Base-by-base conservation (phyloP, 2,113 vertebrate species). In the Sialia sialis region DNA sequence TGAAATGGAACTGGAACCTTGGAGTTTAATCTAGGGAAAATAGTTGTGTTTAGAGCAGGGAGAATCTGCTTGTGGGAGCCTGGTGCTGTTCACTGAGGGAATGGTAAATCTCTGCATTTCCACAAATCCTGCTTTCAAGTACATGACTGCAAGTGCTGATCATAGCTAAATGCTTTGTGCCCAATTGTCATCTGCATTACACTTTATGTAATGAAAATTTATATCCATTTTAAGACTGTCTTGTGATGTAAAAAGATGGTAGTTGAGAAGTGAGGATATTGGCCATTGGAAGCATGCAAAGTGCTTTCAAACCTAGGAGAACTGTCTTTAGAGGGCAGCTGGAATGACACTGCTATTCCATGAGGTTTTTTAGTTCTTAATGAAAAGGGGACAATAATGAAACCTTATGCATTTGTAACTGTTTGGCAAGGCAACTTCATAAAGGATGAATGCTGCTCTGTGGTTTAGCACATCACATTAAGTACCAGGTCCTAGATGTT, bases 21-120 rank as follows among this genome's bases (percentile, higher is more conserved):
- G 6, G 43, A 87, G 7, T 9, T 70, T 58, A 25, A 59, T 15
- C 46, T 84, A 72, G 22, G 25, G 30, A 73, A 69, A 84, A 15
- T 2, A 5, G 9, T 30, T 0, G 0, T 1, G 1, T 58, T 80
- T 32, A 32, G 13, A 22, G 17, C 4, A 11, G 13, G 13, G 44
- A 48, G 49, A 70, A 51, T 46, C 70, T 6, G 3, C 43, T 38
- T 1, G 1, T 75, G 56, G 38, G 32, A 75, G 10, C 16, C 30
- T 1, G 1, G 30, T 78, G 36, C 43, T 67, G n/a, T 63, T 75
- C 60, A 22, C 20, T 0, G 3, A 36, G 20, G 22, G 20, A 84
- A 32, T 4, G 49, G 51, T 25, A 70, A 32, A 48, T 67, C 20
- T 77, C n/a, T 90, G 18, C 7, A 6, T 70, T 62, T 58, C 68